Evolutionary conservation across 2,113 vertebrate species (phyloP).

Genomic region (Brachyhypopomus gauderio): DNA sequence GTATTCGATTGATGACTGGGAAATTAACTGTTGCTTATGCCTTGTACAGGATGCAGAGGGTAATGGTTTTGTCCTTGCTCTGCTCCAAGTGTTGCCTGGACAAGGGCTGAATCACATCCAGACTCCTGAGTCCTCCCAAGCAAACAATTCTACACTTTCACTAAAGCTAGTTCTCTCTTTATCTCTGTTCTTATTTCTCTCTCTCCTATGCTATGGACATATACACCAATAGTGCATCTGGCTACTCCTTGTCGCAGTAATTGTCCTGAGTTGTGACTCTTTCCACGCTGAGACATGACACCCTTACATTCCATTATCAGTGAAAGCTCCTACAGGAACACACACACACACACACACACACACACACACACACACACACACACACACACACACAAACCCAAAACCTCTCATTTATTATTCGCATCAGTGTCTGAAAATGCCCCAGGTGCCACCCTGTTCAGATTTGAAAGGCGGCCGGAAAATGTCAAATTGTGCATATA

Average conservation of each 20-base stretch:
- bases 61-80: conserved; percentile 13
- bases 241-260: conserved; percentile 42
- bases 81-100: neutral
- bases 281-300: conserved; percentile 49
- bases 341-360: conserved; percentile 22
- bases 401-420: conserved; percentile 46
- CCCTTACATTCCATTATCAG: conserved; percentile 47
- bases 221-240: conserved; percentile 39
- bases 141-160: neutral
- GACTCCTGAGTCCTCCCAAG: neutral
- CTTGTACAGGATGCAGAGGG: neutral
- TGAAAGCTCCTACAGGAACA: conserved; percentile 42
- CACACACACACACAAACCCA: conserved; percentile 25
- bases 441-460: conserved; percentile 46
- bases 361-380: conserved; percentile 23
- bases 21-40: neutral
- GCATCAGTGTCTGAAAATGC: conserved; percentile 47
- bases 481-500: conserved; percentile 23
- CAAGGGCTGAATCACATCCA: conserved; percentile 25
- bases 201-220: conserved; percentile 12
- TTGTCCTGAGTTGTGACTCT: conserved; percentile 48
- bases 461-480: conserved; percentile 42
- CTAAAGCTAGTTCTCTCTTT: conserved; percentile 13
- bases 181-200: conserved; percentile 18
- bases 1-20: neutral